Percentiles rank a stretch among this genome's conserved stretches.
phyloP scores from a whole-genome alignment of 2,888 invertebrate species.

The Microdon myrmicae region DNA sequence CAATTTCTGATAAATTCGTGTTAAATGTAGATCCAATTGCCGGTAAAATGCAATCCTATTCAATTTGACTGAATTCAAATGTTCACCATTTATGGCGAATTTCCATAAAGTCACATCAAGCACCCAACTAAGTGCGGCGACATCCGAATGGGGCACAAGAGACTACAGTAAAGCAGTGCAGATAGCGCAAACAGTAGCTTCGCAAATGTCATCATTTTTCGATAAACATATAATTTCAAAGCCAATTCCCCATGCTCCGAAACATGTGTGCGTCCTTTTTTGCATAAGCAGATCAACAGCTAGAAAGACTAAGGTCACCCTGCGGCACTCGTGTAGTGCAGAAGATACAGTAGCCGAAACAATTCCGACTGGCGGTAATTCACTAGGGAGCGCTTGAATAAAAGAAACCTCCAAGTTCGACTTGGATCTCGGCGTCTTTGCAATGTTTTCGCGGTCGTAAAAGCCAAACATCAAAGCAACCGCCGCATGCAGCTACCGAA shows the following conservation, averaged over 20 bases:
- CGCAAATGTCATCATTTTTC: conserved; percentile 47
- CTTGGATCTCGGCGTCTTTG: conserved; percentile 15
- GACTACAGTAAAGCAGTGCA: not conserved
- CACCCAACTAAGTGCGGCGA: conserved; percentile 11
- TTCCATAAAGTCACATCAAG: conserved; percentile 49
- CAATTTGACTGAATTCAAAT: too few species aligned
- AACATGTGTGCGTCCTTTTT: conserved; percentile 26
- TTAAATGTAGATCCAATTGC: too few species aligned
- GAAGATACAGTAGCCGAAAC: conserved; percentile 11
- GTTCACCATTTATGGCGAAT: conserved; percentile 52
- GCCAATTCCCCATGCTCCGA: not conserved
- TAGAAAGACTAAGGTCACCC: too few species aligned
- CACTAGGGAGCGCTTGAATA: conserved; percentile 36
- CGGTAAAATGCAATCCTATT: too few species aligned
- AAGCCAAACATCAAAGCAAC: conserved; percentile 42
- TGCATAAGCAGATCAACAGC: conserved; percentile 42
- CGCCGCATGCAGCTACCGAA: conserved; percentile 43
- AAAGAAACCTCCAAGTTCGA: conserved; percentile 36
- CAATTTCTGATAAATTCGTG: too few species aligned
- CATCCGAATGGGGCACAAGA: conserved; percentile 17
- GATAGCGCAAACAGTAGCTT: conserved; percentile 35
- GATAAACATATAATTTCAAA: conserved; percentile 44
- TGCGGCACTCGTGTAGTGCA: not conserved
- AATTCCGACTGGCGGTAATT: conserved; percentile 26
- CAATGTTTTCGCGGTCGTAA: conserved; percentile 40